Evolutionary conservation across 2,113 vertebrate species (phyloP).

Genomic region (Xenus cinereus): DNA sequence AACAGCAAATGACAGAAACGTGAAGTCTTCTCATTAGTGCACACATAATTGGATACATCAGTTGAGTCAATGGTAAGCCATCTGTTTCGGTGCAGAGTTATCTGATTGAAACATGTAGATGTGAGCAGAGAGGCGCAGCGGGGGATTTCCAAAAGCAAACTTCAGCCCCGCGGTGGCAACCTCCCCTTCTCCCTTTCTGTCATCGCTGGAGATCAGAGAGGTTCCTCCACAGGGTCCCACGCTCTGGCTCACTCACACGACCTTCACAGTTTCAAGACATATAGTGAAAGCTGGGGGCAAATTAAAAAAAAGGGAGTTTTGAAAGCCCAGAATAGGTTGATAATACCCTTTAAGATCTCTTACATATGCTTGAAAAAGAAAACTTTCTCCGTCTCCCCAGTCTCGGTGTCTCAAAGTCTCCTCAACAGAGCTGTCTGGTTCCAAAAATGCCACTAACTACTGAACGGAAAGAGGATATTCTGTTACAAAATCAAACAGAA

Average conservation of each 20-base stretch:
- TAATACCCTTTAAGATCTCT: not conserved
- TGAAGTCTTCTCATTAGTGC: not conserved
- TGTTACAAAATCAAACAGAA: constrained; percentile 18
- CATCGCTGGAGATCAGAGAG: not conserved
- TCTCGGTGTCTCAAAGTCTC: not conserved
- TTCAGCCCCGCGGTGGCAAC: not conserved
- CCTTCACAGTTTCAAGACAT: not conserved
- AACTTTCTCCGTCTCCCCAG: not conserved
- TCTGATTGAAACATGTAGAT: not conserved
- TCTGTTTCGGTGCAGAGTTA: not conserved
- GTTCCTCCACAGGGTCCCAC: not conserved
- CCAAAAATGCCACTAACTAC: not conserved
- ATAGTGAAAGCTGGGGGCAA: not conserved
- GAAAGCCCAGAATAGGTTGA: not conserved
- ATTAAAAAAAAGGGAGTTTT: not conserved
- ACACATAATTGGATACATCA: not conserved
- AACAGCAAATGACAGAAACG: not conserved
- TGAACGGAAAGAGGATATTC: constrained; percentile 13
- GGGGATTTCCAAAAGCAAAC: not conserved
- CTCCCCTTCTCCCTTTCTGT: not conserved
- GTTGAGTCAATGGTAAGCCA: not conserved
- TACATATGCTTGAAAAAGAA: not conserved
- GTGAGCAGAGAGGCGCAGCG: not conserved
- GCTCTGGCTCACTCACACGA: not conserved
- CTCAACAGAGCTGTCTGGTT: not conserved